These are phyloP conservation scores for Drosophila ficusphila DNA, from an alignment of 1,140 invertebrate species.

Conservation along the genomic window DNA sequence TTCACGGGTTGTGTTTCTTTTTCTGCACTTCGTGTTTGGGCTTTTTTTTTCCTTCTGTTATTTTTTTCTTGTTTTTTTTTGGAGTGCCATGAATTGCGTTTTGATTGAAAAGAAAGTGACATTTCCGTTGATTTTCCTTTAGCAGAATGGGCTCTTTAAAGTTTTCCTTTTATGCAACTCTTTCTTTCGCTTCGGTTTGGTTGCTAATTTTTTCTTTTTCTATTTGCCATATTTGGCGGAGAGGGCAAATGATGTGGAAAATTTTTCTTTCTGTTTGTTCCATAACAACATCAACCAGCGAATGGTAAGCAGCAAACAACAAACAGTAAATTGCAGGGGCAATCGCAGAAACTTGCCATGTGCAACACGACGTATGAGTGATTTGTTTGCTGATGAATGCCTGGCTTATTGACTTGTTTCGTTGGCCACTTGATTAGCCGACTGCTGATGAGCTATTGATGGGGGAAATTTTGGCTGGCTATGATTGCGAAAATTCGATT, in stretches of 20 bases:
- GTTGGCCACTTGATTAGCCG: slow-evolving; percentile 36
- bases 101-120: slow-evolving; percentile 83
- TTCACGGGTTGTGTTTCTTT: slow-evolving; percentile 46
- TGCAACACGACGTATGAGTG: slow-evolving; percentile 49
- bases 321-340: slow-evolving; percentile 49
- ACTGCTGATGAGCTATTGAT: slow-evolving; percentile 31
- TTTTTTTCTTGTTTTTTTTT: slow-evolving; percentile 43
- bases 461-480: slow-evolving; percentile 6
- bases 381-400: slow-evolving; percentile 36
- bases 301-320: slow-evolving; percentile 43
- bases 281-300: slow-evolving; percentile 24
- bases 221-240: slow-evolving; percentile 6
- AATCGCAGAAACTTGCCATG: slow-evolving; percentile 30
- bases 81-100: slow-evolving; percentile 80
- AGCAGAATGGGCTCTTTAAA: slow-evolving; percentile 37
- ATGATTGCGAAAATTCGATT: neutral
- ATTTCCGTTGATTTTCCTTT: slow-evolving; percentile 78
- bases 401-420: slow-evolving; percentile 41
- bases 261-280: slow-evolving; percentile 21
- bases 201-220: slow-evolving; percentile 18
- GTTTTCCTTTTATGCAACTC: slow-evolving; percentile 58
- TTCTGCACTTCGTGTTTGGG: slow-evolving; percentile 41
- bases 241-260: slow-evolving; percentile 34
- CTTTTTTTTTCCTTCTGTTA: slow-evolving; percentile 23
- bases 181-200: slow-evolving; percentile 14